Evolutionary conservation across 2,888 invertebrate species (phyloP).

Genomic region (Apamea sordens): DNA sequence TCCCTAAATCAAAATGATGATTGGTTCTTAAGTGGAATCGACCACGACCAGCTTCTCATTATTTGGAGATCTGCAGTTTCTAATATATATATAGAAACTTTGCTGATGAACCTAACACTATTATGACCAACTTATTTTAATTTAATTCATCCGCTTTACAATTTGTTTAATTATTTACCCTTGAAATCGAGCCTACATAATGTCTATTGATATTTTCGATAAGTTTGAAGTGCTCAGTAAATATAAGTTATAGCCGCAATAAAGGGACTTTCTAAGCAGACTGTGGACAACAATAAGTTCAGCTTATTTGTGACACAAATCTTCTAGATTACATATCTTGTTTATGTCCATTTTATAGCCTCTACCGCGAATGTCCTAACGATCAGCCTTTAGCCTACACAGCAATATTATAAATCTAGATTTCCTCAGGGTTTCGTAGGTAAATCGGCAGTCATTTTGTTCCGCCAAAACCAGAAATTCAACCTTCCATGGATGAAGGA

Average conservation of each 20-base stretch:
- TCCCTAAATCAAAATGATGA: background rate
- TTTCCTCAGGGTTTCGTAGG: slow-evolving; percentile 27
- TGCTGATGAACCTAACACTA: background rate
- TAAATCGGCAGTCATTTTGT: slow-evolving; percentile 33
- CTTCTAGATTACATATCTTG: slow-evolving; percentile 12
- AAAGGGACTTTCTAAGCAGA: background rate
- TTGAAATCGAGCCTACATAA: background rate
- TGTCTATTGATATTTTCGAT: background rate
- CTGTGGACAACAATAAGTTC: slow-evolving; percentile 4
- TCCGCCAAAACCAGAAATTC: slow-evolving; percentile 32
- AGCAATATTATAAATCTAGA: slow-evolving; percentile 34
- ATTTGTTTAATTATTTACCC: no score
- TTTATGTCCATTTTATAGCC: slow-evolving; percentile 1
- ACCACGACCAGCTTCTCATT: background rate
- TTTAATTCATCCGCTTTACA: background rate
- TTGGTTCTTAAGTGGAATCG: background rate
- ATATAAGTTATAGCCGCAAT: background rate
- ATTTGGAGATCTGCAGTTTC: background rate
- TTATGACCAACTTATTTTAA: background rate
- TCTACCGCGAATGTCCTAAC: slow-evolving; percentile 19
- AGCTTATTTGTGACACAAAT: slow-evolving; percentile 26
- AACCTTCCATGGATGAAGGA: slow-evolving; percentile 36
- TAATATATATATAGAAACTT: background rate
- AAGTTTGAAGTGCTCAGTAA: background rate
- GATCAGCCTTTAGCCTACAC: background rate